Conservation (phyloP, 1,140 invertebrate genomes). For the Aradophagus sp. region DNA sequence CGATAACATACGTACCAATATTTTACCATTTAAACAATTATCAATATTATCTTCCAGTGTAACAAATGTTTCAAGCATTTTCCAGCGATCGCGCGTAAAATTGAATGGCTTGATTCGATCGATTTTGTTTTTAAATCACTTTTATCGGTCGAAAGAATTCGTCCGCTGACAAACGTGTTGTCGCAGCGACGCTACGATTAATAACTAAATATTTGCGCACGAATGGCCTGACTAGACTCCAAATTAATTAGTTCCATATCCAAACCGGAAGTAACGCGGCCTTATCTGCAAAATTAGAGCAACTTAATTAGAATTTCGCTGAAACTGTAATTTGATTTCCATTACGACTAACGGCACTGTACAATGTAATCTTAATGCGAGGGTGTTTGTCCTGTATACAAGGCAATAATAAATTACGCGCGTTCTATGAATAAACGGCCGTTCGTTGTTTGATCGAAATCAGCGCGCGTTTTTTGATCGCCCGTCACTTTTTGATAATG, state of each 20-base stretch:
- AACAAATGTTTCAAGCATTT: too few relatives aligned
- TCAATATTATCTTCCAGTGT: too few relatives aligned
- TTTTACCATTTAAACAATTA: too few relatives aligned
- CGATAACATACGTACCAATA: too few relatives aligned
- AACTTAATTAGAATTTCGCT: conserved; percentile 46
- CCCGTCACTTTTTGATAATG: conserved; percentile 33
- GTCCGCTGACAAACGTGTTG: too few relatives aligned
- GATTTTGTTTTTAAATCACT: conserved; percentile 1
- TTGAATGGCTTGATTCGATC: too few relatives aligned
- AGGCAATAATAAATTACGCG: conserved; percentile 38
- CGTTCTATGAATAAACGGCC: conserved; percentile 26
- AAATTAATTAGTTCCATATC: conserved; percentile 21
- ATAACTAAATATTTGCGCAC: background rate
- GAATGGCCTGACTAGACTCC: conserved; percentile 2
- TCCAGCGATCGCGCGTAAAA: too few relatives aligned
- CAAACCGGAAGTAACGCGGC: conserved; percentile 33
- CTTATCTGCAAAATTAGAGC: conserved; percentile 46
- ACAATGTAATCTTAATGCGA: conserved; percentile 38
- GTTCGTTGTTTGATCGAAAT: conserved; percentile 22
- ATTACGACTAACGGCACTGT: conserved; percentile 29
- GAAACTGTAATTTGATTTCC: conserved; percentile 41
- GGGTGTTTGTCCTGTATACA: conserved; percentile 33
- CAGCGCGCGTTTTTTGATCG: conserved; percentile 16
- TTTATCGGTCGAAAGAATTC: background rate
- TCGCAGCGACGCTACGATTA: background rate